These are phyloP conservation scores for Melikaiella ostensackeni DNA, from an alignment of 2,888 invertebrate genomes.

Conservation along the genomic window DNA sequence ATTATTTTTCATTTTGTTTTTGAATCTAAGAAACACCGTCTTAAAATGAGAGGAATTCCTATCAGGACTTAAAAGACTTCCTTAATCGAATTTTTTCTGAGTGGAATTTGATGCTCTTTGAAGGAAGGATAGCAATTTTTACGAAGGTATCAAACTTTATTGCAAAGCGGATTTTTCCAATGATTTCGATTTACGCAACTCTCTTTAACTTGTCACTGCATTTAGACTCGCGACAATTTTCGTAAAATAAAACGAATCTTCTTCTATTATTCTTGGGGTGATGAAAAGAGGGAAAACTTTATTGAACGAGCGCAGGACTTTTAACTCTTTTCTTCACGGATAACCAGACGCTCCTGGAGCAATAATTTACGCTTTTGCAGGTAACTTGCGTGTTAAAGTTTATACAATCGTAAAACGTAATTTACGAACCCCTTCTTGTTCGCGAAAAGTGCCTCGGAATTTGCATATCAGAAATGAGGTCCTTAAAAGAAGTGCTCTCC, in stretches of 20 bases:
- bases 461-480: background rate
- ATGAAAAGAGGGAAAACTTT: background rate
- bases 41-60: background rate
- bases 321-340: background rate
- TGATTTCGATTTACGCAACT: background rate
- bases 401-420: background rate
- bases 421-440: background rate
- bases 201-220: constrained; percentile 1
- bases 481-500: background rate
- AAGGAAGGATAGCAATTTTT: constrained; percentile 19
- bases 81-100: constrained; percentile 15
- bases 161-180: background rate
- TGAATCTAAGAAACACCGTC: background rate
- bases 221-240: background rate
- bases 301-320: background rate
- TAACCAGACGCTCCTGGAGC: background rate
- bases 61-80: background rate
- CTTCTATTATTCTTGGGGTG: constrained; percentile 6
- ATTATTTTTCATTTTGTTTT: background rate
- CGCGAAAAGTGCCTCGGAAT: background rate
- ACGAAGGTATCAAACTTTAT: constrained; percentile 25
- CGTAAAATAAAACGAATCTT: constrained; percentile 8
- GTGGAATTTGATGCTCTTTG: constrained; percentile 21
- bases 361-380: constrained; percentile 11
- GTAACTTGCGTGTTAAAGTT: background rate